Percentiles rank a stretch among this genome's conserved stretches.
phyloP scores from a whole-genome alignment of 2,888 invertebrate species.

The Epsilonema sp. region DNA sequence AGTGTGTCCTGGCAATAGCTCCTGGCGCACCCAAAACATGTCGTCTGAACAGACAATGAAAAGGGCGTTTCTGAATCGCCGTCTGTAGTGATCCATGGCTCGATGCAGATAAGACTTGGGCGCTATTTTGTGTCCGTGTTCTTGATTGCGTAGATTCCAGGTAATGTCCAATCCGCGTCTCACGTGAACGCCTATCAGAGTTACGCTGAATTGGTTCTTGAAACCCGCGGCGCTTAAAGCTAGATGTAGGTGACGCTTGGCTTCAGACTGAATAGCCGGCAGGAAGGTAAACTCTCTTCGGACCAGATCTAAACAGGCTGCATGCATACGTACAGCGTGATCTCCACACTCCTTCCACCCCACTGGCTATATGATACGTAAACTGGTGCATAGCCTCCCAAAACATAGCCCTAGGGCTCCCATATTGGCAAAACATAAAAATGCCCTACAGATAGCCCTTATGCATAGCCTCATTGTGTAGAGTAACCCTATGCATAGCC shows the following conservation, averaged over 20 bases:
- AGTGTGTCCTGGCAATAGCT: background rate
- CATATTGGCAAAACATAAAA: no score
- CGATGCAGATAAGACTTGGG: slow-evolving; percentile 24
- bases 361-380: no score
- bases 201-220: background rate
- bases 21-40: slow-evolving; percentile 21
- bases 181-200: slow-evolving; percentile 29
- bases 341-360: no score
- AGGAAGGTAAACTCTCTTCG: slow-evolving; percentile 11
- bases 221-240: background rate
- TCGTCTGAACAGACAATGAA: slow-evolving; percentile 32
- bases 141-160: slow-evolving; percentile 17
- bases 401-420: no score
- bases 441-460: no score
- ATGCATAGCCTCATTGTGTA: no score
- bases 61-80: slow-evolving; percentile 17
- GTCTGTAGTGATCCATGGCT: slow-evolving; percentile 23
- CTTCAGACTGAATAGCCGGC: slow-evolving; percentile 1
- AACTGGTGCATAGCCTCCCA: no score
- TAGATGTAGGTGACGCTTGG: no score
- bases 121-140: slow-evolving; percentile 28
- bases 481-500: no score
- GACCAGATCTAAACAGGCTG: slow-evolving; percentile 10
- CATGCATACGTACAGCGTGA: no score
- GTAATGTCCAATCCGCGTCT: slow-evolving; percentile 30